Evolutionary conservation across 2,888 invertebrate genomes (phyloP), one percentile per base, ranked within the genome.

Genomic region (Terebella lapidaria): DNA sequence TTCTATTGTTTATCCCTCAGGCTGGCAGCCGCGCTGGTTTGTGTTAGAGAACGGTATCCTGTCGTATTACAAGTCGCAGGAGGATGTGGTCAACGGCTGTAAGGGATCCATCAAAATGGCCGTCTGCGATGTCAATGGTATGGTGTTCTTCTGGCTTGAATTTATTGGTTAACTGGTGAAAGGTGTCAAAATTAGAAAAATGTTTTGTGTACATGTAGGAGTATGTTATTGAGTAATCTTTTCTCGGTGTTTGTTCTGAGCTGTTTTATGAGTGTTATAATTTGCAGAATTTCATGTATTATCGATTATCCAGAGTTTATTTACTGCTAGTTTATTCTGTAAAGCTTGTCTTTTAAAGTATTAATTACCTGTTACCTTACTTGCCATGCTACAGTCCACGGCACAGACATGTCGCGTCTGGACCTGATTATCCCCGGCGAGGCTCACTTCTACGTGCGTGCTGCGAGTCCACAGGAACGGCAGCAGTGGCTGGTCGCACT

Each of bases 1-100:
- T n/a, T n/a, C n/a, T n/a, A n/a, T n/a, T n/a, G n/a, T n/a, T n/a
- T n/a, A n/a, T n/a, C n/a, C n/a, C n/a, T n/a, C n/a, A 90, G 91
- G 90, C 62, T 91, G 91, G 91, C 90, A 91, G 82, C 89, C 89
- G 42, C 84, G 91, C 72, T 91, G 90, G 90, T 91, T 91, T 83
- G 85, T 90, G 53, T 81, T 91, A 73, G 89, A 89, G 73, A 87
- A 89, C 82, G 90, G 90, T 42, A 86, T 89, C 59, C 80, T 91
- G 70, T 88, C 89, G 0, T 91, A 91, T 78, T 91, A 90, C 75
- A 88, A 89, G 79, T 89, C 89, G 0, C 87, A 89, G 74, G 90
- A 90, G 69, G 90, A 90, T 83, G 89, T 89, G 2, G 87, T 84
- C 75, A 89, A 89, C 81, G 90, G 90, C 27, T 90, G 90, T 76